Conservation (phyloP, 2,888 invertebrate genomes). For the Campoplex nolae region DNA sequence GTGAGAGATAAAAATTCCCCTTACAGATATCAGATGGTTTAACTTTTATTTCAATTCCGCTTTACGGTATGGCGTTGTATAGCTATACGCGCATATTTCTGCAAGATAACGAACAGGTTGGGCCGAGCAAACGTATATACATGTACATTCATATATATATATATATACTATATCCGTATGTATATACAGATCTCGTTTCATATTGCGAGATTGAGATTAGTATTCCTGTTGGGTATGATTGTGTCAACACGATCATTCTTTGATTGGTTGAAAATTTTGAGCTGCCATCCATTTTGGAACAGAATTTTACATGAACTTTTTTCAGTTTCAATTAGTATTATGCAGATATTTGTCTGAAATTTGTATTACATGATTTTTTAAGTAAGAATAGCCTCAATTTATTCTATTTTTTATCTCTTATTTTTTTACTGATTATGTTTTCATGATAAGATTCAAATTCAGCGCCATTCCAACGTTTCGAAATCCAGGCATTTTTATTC, state of each 20-base stretch:
- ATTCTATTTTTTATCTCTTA: background rate
- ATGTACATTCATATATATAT: background rate
- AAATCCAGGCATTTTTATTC: no score
- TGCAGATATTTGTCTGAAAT: background rate
- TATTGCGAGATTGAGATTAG: background rate
- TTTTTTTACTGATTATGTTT: background rate
- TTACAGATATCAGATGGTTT: background rate
- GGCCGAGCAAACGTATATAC: background rate
- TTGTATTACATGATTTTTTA: background rate
- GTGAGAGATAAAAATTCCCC: background rate
- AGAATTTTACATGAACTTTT: background rate
- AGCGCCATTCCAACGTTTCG: background rate
- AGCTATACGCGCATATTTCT: background rate
- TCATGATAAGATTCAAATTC: background rate
- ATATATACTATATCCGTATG: background rate
- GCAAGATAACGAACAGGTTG: constrained; percentile 15
- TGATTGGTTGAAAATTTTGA: background rate
- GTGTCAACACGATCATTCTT: background rate
- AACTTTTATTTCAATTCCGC: background rate
- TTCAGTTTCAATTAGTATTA: background rate
- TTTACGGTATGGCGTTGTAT: background rate
- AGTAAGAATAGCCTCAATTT: background rate
- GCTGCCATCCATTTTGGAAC: background rate
- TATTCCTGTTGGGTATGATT: background rate
- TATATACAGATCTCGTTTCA: background rate